Percentiles rank a stretch among this genome's conserved stretches.
These are phyloP conservation scores for Microchirus variegatus DNA, from an alignment of 2,797 vertebrate species.

Conservation along the genomic window DNA sequence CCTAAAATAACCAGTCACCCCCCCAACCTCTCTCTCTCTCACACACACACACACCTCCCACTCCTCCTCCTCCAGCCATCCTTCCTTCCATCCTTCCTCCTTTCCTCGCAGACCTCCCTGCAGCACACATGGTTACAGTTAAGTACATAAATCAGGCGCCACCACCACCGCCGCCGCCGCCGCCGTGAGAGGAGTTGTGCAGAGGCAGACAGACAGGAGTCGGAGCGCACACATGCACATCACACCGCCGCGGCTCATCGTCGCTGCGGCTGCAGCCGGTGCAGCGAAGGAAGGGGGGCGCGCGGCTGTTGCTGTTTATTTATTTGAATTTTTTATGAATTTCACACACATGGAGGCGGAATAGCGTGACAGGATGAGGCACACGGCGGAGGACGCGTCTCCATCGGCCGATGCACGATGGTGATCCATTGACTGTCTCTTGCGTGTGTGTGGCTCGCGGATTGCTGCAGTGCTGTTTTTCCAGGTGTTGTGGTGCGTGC, in stretches of 20 bases:
- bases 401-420: conserved; percentile 63
- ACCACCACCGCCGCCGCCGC: conserved; percentile 56
- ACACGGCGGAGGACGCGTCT: conserved; percentile 33
- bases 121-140: conserved; percentile 79
- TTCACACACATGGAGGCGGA: conserved; percentile 36
- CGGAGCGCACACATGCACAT: conserved; percentile 60
- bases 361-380: conserved; percentile 72
- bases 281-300: conserved; percentile 60
- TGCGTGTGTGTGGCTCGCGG: not conserved
- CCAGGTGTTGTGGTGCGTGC: conserved; percentile 27
- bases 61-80: not conserved
- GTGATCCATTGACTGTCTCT: conserved; percentile 74
- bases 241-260: conserved; percentile 68
- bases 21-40: not conserved
- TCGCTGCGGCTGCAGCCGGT: conserved; percentile 75
- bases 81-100: not conserved
- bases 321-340: too few species aligned
- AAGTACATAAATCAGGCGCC: conserved; percentile 77
- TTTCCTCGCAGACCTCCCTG: conserved; percentile 25
- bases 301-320: conserved; percentile 22
- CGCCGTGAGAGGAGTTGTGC: conserved; percentile 43
- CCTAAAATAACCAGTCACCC: conserved; percentile 61
- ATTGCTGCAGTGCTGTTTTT: conserved; percentile 65
- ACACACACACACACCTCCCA: not conserved
- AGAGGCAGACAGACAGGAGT: conserved; percentile 41